phyloP scores from a whole-genome alignment of 2,113 vertebrate genomes.

The Pedetes capensis region DNA sequence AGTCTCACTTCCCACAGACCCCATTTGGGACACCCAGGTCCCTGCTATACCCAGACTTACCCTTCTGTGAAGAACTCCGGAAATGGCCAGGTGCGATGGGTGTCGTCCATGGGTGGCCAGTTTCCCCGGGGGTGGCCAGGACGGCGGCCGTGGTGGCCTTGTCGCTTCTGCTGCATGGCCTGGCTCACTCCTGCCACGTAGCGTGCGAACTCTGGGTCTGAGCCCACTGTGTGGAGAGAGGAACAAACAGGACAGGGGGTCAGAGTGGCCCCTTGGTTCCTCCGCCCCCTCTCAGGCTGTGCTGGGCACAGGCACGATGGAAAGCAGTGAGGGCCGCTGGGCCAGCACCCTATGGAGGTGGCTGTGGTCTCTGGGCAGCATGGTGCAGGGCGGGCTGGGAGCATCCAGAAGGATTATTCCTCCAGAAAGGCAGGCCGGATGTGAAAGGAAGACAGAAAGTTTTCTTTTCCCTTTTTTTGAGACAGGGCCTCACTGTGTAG shows the following conservation, averaged over 20 bases:
- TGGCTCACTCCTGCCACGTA: conserved; percentile 98
- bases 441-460: background rate
- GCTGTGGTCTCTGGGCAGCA: background rate
- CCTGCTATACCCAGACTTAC: conserved; percentile 81
- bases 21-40: background rate
- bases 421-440: background rate
- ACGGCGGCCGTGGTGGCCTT: conserved; percentile 93
- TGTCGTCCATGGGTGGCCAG: conserved; percentile 95
- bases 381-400: too few species aligned
- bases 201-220: conserved; percentile 97
- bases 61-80: conserved; percentile 96
- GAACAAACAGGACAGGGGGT: conserved; percentile 73
- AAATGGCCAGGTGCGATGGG: conserved; percentile 96
- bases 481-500: background rate
- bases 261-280: conserved; percentile 76
- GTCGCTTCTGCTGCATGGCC: conserved; percentile 98
- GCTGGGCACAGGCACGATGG: conserved; percentile 29
- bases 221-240: conserved; percentile 89
- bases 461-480: background rate
- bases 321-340: conserved; percentile 47
- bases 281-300: conserved; percentile 50
- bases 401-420: background rate
- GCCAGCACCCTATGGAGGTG: background rate
- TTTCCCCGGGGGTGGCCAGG: conserved; percentile 92
- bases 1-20: background rate